Evolutionary conservation across 92 coral and sea anemone genomes (phyloP).

Genomic region (Nematostella vectensis): DNA sequence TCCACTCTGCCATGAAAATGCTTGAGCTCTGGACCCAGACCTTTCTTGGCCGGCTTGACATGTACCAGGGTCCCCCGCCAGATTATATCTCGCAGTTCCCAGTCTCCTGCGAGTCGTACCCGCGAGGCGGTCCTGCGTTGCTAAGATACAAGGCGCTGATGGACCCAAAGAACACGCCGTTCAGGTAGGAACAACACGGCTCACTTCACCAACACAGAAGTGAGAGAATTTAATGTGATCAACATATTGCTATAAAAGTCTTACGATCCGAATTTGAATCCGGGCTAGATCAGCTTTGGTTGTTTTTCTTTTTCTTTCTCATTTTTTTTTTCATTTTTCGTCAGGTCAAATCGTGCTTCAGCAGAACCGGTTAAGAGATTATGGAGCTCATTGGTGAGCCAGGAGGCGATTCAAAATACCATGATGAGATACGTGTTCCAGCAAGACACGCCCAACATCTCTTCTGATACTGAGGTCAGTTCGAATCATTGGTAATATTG

Average conservation of each 20-base stretch:
- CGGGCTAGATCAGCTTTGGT: no score
- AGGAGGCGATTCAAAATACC: slow-evolving; percentile 80
- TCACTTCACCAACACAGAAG: not conserved
- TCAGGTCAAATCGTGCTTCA: slow-evolving; percentile 65
- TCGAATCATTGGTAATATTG: no score
- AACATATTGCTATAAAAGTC: no score
- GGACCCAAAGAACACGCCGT: slow-evolving; percentile 94
- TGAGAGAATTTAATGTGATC: not conserved
- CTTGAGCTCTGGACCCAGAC: slow-evolving; percentile 87
- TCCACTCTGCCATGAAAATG: slow-evolving; percentile 89
- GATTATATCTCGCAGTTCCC: slow-evolving; percentile 86
- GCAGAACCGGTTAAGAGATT: slow-evolving; percentile 93
- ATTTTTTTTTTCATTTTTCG: not conserved
- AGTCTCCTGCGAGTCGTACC: slow-evolving; percentile 74
- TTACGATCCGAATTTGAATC: no score
- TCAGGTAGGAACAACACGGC: slow-evolving; percentile 53
- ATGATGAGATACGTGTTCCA: slow-evolving; percentile 80
- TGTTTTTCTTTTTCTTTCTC: no score
- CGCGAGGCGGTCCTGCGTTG: slow-evolving; percentile 92
- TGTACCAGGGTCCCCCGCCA: slow-evolving; percentile 75
- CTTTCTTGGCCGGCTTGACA: slow-evolving; percentile 64
- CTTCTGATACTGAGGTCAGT: no score
- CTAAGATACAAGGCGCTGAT: slow-evolving; percentile 88
- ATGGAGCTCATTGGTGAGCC: slow-evolving; percentile 83
- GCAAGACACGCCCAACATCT: slow-evolving; percentile 30